A percentile compares a stretch with the other conserved stretches of the same genome.
phyloP scores from a whole-genome alignment of 1,140 invertebrate genomes.

The Cherax quadricarinatus region DNA sequence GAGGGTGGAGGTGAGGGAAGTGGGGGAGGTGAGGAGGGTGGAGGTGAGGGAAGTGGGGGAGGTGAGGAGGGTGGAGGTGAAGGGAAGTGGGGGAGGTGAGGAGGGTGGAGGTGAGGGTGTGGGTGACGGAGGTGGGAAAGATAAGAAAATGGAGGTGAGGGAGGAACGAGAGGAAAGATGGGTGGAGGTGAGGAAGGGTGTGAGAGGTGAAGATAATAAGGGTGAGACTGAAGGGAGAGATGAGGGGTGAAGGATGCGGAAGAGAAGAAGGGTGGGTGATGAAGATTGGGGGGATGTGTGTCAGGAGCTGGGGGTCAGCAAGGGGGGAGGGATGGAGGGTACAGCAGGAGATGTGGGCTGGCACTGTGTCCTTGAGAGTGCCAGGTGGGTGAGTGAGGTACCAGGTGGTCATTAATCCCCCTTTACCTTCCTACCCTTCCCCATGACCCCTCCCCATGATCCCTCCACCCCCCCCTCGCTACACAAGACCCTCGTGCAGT shows the following conservation, averaged over 20 bases:
- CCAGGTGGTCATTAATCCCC: background rate
- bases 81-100: background rate
- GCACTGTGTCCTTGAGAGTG: slow-evolving; percentile 13
- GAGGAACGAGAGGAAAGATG: background rate
- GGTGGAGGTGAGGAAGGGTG: background rate
- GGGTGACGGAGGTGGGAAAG: background rate
- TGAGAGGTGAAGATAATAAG: background rate
- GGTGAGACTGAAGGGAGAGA: too few relatives aligned
- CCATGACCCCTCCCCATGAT: background rate
- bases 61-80: too few relatives aligned
- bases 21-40: too few relatives aligned
- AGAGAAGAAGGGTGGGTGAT: background rate
- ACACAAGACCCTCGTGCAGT: too few relatives aligned
- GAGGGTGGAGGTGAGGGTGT: too few relatives aligned
- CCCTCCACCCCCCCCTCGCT: background rate
- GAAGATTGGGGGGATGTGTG: background rate
- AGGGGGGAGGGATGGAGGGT: background rate
- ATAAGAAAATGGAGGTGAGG: too few relatives aligned
- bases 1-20: too few relatives aligned
- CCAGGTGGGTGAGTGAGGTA: background rate
- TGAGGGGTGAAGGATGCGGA: too few relatives aligned
- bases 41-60: too few relatives aligned
- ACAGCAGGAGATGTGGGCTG: background rate
- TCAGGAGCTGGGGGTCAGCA: background rate
- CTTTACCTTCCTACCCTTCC: too few relatives aligned